A percentile compares a stretch with the other conserved stretches of the same genome.
These are phyloP conservation scores for Drosophila persimilis DNA, from an alignment of 1,140 invertebrate genomes.

Conservation along the genomic window DNA sequence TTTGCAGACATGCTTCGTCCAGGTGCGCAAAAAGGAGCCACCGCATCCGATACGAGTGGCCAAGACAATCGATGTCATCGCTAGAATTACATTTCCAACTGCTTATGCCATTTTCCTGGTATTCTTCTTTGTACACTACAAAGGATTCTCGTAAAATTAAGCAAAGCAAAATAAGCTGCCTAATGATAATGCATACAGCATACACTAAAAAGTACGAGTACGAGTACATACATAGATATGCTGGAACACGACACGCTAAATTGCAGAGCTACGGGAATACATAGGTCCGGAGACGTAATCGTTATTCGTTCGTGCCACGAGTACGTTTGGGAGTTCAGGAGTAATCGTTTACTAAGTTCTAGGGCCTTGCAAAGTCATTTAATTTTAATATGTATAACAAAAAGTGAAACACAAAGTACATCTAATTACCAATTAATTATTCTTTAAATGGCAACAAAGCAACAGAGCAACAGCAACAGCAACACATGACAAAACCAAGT, in stretches of 20 bases:
- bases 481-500: slow-evolving; percentile 53
- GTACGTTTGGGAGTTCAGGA: too few relatives aligned
- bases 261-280: slow-evolving; percentile 36
- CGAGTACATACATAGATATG: neutral
- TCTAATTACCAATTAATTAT: slow-evolving; percentile 63
- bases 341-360: slow-evolving; percentile 53
- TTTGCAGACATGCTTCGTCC: slow-evolving; percentile 87
- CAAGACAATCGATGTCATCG: slow-evolving; percentile 97
- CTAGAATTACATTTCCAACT: slow-evolving; percentile 94
- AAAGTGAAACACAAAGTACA: slow-evolving; percentile 79
- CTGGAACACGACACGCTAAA: slow-evolving; percentile 36
- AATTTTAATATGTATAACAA: slow-evolving; percentile 66
- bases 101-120: slow-evolving; percentile 96
- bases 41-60: slow-evolving; percentile 95
- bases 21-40: slow-evolving; percentile 94
- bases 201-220: slow-evolving; percentile 11
- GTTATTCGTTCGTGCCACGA: neutral
- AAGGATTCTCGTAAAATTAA: slow-evolving; percentile 86
- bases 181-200: slow-evolving; percentile 25
- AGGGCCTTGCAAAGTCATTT: slow-evolving; percentile 65
- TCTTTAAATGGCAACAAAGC: slow-evolving; percentile 44
- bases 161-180: slow-evolving; percentile 25
- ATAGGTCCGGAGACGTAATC: slow-evolving; percentile 24
- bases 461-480: slow-evolving; percentile 34
- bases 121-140: slow-evolving; percentile 97